Evolutionary conservation across 37 sponge, comb jelly and placozoan genomes (phyloP).

Genomic region (Sycon ciliatum): DNA sequence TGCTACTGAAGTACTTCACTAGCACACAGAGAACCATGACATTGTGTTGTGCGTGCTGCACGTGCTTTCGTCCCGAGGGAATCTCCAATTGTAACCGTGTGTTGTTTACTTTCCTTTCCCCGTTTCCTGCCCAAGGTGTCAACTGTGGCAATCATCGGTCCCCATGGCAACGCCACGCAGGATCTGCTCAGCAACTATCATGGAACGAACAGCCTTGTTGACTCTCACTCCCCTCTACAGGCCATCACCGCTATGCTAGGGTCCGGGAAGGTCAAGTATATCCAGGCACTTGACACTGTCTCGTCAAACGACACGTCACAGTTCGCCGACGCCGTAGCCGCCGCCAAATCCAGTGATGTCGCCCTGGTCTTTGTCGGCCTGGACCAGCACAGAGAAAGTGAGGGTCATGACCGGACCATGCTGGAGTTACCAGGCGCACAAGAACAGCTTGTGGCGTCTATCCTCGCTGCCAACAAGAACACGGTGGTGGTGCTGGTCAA

Average conservation of each 20-base stretch:
- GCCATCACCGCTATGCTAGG: neutral
- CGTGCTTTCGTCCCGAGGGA: neutral
- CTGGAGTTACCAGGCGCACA: conserved; percentile 54
- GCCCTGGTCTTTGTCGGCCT: conserved; percentile 52
- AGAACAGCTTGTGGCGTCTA: conserved; percentile 30
- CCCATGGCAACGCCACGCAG: conserved; percentile 43
- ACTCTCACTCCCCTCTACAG: neutral
- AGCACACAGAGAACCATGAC: no score
- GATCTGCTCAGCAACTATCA: conserved; percentile 62
- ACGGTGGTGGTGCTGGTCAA: conserved; percentile 54
- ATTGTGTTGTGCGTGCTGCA: neutral
- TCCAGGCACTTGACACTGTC: conserved; percentile 54
- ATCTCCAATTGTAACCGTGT: neutral
- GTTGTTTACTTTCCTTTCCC: no score
- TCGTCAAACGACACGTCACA: conserved; percentile 21
- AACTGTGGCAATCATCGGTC: conserved; percentile 19
- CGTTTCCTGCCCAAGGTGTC: neutral
- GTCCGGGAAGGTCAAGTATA: conserved; percentile 12
- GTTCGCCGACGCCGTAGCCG: conserved; percentile 40
- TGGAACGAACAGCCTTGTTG: conserved; percentile 15
- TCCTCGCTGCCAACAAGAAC: conserved; percentile 13
- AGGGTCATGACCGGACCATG: conserved; percentile 51
- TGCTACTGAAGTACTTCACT: no score
- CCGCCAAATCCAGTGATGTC: conserved; percentile 46
- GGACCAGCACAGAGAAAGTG: neutral